Conservation (phyloP, 2,888 invertebrate species). For the Acrocyrtus sp. region DNA sequence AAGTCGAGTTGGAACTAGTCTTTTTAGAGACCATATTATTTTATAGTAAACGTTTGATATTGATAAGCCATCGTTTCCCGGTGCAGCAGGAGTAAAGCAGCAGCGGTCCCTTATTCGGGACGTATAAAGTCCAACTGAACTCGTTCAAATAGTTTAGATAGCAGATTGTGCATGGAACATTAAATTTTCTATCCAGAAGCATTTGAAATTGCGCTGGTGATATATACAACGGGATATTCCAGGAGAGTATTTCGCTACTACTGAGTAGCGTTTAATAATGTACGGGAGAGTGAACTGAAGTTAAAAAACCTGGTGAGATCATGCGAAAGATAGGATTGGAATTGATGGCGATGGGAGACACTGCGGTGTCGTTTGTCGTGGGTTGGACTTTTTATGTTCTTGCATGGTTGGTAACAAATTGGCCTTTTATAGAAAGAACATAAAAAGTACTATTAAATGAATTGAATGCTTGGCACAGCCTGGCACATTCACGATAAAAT, state of each 20-base stretch:
- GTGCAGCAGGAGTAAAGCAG: conserved; percentile 1
- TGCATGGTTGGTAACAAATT: conserved; percentile 43
- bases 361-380: conserved; percentile 49
- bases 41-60: conserved; percentile 19
- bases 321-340: conserved; percentile 41
- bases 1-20: too few species aligned
- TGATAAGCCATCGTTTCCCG: conserved; percentile 29
- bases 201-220: too few species aligned
- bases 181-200: conserved; percentile 17
- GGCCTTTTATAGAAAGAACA: conserved; percentile 46
- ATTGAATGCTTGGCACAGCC: conserved; percentile 45
- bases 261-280: too few species aligned
- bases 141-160: conserved; percentile 19
- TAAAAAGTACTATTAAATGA: conserved; percentile 42
- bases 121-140: too few species aligned
- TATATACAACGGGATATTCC: too few species aligned
- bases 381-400: conserved; percentile 43
- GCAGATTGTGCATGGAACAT: conserved; percentile 27
- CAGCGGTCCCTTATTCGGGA: too few species aligned
- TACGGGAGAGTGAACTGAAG: conserved; percentile 3
- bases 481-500: conserved; percentile 35
- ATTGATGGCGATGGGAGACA: conserved; percentile 48
- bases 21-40: conserved; percentile 27
- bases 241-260: too few species aligned
- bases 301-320: conserved; percentile 34